phyloP scores from a whole-genome alignment of 2,888 invertebrate species.

The Rhagium mordax region DNA sequence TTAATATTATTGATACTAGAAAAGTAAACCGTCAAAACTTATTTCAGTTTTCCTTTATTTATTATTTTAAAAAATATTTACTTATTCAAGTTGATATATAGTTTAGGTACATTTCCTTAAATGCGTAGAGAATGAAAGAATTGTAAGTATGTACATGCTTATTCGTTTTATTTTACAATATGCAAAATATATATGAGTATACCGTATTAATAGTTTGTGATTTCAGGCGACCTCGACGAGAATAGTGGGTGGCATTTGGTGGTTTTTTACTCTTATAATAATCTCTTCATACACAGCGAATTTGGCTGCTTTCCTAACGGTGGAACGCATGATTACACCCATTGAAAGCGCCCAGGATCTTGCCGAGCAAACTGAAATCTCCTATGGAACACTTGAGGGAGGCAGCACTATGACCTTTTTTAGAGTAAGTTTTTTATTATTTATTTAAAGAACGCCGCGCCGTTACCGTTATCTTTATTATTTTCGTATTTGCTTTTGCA shows the following conservation, averaged over 20 bases:
- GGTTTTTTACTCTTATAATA: conserved; percentile 99
- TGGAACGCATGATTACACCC: conserved; percentile 95
- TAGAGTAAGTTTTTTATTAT: conserved; percentile 75
- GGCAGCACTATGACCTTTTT: conserved; percentile 99
- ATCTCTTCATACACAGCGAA: conserved; percentile 99
- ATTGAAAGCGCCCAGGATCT: conserved; percentile 97
- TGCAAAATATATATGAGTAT: background rate
- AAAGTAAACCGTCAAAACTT: too few species aligned
- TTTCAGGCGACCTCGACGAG: conserved; percentile 90
- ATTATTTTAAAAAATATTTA: too few species aligned
- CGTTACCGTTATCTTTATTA: conserved; percentile 14
- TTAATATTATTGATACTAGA: too few species aligned
- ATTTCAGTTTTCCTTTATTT: too few species aligned
- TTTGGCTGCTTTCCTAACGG: conserved; percentile 97
- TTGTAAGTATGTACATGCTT: background rate
- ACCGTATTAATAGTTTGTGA: background rate
- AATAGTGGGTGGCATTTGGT: conserved; percentile 98
- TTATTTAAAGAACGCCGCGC: background rate
- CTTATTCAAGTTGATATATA: background rate
- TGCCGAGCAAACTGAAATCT: conserved; percentile 92
- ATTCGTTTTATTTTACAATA: too few species aligned
- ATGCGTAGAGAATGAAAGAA: background rate
- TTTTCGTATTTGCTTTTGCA: background rate
- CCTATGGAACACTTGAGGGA: conserved; percentile 93
- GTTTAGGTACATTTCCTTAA: background rate